These are phyloP conservation scores for Phylloscopus trochilus DNA, from an alignment of 2,113 vertebrate species.

Conservation along the genomic window DNA sequence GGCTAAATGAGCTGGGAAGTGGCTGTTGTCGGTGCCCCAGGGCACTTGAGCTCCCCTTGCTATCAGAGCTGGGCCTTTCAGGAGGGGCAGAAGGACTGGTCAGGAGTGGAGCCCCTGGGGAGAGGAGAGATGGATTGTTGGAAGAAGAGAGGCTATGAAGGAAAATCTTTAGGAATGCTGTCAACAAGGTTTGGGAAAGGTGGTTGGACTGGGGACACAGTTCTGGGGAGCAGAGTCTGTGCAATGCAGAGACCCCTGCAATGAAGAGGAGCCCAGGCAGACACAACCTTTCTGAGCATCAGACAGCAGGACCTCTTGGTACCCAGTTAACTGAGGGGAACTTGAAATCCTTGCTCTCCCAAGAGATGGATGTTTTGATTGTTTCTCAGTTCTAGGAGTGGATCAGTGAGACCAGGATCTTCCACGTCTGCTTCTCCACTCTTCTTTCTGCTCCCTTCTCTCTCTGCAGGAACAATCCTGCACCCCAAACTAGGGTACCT, in stretches of 20 bases:
- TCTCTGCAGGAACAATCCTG: neutral
- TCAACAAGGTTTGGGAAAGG: fast-evolving
- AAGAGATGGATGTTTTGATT: neutral
- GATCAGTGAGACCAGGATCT: neutral
- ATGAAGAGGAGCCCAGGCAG: neutral
- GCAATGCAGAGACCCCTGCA: neutral
- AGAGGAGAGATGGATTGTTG: neutral
- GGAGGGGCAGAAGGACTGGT: fast-evolving
- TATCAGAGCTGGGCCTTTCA: neutral
- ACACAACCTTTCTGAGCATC: neutral
- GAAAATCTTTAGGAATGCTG: neutral
- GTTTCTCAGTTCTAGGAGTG: neutral
- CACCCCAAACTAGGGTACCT: neutral
- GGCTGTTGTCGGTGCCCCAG: fast-evolving
- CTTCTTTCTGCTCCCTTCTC: neutral
- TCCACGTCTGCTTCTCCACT: neutral
- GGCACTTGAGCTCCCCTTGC: neutral
- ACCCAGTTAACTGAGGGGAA: neutral
- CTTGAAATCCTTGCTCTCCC: neutral
- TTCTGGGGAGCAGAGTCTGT: neutral
- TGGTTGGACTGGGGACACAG: neutral
- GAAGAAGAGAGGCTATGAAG: neutral
- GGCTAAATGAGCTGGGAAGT: neutral
- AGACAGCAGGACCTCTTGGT: neutral
- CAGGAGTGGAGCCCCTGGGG: neutral